These are phyloP conservation scores for Actinostola sp. DNA, from an alignment of 92 coral and sea anemone species.

Conservation along the genomic window DNA sequence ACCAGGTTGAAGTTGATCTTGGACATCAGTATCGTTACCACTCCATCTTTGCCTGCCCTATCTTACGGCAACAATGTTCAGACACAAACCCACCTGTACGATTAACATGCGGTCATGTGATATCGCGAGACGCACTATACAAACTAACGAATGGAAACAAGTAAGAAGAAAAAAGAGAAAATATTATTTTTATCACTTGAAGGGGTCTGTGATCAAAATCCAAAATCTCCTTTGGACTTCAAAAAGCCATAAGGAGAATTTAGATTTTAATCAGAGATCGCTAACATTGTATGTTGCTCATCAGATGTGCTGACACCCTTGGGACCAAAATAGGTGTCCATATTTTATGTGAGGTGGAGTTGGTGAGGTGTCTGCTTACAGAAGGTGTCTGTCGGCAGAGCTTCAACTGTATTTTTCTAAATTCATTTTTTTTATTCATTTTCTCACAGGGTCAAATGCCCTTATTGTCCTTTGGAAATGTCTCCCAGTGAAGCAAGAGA, in stretches of 20 bases:
- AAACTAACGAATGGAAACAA: conserved; percentile 97
- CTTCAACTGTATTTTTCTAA: not conserved
- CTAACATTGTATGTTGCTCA: too few relatives aligned
- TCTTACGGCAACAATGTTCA: conserved; percentile 93
- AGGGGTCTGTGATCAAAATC: too few relatives aligned
- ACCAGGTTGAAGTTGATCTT: conserved; percentile 93
- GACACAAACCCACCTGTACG: conserved; percentile 96
- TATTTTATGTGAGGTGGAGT: too few relatives aligned
- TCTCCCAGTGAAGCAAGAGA: conserved; percentile 94
- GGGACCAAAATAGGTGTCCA: too few relatives aligned
- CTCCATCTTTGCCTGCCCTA: conserved; percentile 96
- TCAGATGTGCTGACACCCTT: too few relatives aligned
- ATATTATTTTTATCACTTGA: too few relatives aligned
- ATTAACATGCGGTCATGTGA: conserved; percentile 94
- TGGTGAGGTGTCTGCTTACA: too few relatives aligned
- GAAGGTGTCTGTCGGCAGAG: too few relatives aligned
- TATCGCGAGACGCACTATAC: conserved; percentile 91
- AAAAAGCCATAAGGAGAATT: too few relatives aligned
- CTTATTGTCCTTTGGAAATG: conserved; percentile 98
- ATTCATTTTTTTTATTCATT: conserved; percentile 1
- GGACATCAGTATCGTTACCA: conserved; percentile 96
- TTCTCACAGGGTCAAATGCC: conserved; percentile 87
- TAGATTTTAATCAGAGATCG: too few relatives aligned
- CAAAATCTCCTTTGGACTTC: too few relatives aligned
- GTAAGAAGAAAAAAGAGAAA: conserved; percentile 50